Evolutionary conservation across 2,888 invertebrate genomes (phyloP).

Genomic region (Acanthosepion pharaonis): DNA sequence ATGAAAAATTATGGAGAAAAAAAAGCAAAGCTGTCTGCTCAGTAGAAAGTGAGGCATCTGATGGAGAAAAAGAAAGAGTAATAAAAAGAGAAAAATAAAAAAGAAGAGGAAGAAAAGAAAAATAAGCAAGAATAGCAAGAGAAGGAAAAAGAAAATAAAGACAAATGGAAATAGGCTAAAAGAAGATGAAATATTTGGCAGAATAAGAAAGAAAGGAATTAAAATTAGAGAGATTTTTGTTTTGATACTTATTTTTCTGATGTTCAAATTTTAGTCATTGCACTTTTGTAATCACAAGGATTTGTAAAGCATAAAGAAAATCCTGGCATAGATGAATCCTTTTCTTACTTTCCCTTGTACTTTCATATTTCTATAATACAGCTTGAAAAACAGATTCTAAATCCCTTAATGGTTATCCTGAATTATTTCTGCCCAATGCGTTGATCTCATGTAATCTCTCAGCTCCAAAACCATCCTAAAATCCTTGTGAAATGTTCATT

Average conservation of each 20-base stretch:
- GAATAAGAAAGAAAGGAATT: background rate
- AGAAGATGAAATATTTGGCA: background rate
- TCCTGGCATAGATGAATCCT: background rate
- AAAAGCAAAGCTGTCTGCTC: background rate
- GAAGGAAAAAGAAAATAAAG: background rate
- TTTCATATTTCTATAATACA: background rate
- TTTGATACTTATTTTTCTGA: background rate
- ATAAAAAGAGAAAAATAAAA: too few relatives aligned
- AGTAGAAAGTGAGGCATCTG: too few relatives aligned
- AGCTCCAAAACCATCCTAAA: background rate
- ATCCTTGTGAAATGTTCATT: background rate
- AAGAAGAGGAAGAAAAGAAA: too few relatives aligned
- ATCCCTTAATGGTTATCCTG: conserved; percentile 22
- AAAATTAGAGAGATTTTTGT: background rate
- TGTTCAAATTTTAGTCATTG: background rate
- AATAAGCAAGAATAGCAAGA: background rate
- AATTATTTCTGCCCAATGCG: conserved; percentile 33
- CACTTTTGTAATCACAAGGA: background rate
- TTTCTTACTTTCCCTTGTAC: background rate
- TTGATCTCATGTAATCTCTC: background rate
- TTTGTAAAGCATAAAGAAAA: background rate
- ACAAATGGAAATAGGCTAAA: background rate
- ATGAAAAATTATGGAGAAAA: accelerated
- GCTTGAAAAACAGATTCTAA: background rate
- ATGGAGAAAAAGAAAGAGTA: background rate